phyloP scores from a whole-genome alignment of 2,113 vertebrate genomes.

The Zosterops lateralis region DNA sequence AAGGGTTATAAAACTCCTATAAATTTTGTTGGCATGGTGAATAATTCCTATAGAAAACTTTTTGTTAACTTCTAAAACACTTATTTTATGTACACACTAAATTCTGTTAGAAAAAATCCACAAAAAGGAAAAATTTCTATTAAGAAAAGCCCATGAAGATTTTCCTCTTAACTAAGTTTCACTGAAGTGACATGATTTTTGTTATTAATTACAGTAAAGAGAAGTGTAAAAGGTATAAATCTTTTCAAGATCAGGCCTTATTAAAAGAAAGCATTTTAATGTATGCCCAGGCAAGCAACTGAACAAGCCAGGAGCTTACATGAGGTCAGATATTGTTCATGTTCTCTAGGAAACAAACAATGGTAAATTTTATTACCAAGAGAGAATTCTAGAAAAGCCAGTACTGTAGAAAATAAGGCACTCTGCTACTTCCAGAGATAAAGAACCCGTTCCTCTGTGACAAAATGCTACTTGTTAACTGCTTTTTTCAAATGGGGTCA shows the following conservation, averaged over 20 bases:
- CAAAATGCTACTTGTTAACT: not conserved
- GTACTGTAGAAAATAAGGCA: not conserved
- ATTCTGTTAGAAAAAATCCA: not conserved
- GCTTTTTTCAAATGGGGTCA: slow-evolving; percentile 2
- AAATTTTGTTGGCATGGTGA: not conserved
- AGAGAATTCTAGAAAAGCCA: not conserved
- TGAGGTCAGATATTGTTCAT: not conserved
- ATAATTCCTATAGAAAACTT: not conserved
- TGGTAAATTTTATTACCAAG: not conserved
- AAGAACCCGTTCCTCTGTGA: not conserved
- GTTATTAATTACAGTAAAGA: not conserved
- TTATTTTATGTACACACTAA: not conserved
- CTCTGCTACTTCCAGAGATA: not conserved
- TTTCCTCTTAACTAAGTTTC: not conserved
- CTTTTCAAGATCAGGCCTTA: not conserved
- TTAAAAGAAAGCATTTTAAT: not conserved
- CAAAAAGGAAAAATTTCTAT: not conserved
- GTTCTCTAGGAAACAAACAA: not conserved
- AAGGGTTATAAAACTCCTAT: not conserved
- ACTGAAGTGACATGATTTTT: not conserved
- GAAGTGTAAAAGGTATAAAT: not conserved
- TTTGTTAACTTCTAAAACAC: not conserved
- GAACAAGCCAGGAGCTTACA: not conserved
- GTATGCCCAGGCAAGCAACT: not conserved
- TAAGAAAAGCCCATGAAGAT: not conserved